These are phyloP conservation scores for Empis livida DNA, from an alignment of 2,888 invertebrate genomes.

Conservation along the genomic window DNA sequence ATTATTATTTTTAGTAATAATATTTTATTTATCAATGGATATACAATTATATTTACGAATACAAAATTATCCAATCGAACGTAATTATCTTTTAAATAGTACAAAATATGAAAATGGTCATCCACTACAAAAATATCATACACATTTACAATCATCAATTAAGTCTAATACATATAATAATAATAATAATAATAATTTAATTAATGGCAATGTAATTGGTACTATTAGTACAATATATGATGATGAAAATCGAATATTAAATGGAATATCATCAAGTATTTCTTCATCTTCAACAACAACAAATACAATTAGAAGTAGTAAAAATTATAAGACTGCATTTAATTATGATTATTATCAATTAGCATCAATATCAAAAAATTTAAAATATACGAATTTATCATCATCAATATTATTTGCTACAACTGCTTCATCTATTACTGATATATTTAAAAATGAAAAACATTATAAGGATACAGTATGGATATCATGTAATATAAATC, in stretches of 20 bases:
- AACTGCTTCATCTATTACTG: not conserved
- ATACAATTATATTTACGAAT: constrained; percentile 55
- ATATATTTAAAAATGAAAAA: constrained; percentile 1
- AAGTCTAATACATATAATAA: not conserved
- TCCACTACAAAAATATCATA: no score
- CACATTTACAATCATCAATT: not conserved
- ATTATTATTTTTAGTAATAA: constrained; percentile 42
- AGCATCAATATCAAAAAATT: not conserved
- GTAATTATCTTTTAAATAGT: constrained; percentile 32
- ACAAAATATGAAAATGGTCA: not conserved
- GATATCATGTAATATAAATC: constrained; percentile 59
- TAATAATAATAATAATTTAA: not conserved
- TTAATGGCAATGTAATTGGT: no score
- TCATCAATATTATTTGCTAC: not conserved
- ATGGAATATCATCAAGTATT: no score
- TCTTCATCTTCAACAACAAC: no score
- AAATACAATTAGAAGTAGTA: no score
- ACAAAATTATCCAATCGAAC: constrained; percentile 51
- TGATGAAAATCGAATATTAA: no score
- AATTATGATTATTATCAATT: no score
- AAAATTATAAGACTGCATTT: no score
- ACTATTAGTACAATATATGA: no score
- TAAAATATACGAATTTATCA: constrained; percentile 8
- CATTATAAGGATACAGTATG: constrained; percentile 43
- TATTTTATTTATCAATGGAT: constrained; percentile 63